A percentile compares a stretch with the other conserved stretches of the same genome.
Evolutionary conservation across 2,797 vertebrate species (phyloP).

Genomic region (Euphonia xanthogaster): DNA sequence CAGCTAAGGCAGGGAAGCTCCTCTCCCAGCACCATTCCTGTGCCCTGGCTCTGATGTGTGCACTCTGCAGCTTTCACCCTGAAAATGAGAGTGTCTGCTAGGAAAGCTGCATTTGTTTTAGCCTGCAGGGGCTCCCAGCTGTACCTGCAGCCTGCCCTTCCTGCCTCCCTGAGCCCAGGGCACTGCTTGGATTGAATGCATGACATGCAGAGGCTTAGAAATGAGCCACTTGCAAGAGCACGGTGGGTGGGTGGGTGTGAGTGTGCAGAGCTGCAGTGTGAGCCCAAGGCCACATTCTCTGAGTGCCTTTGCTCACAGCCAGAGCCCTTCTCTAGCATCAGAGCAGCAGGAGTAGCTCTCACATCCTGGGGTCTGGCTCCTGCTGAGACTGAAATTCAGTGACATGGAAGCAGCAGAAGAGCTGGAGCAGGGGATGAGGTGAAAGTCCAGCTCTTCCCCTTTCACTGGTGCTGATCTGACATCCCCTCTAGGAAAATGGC

Average conservation of each 20-base stretch:
- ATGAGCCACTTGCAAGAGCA: not conserved
- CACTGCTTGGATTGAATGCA: not conserved
- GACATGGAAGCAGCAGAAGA: not conserved
- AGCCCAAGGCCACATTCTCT: not conserved
- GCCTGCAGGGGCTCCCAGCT: not conserved
- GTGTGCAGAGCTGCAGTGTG: not conserved
- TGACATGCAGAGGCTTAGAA: not conserved
- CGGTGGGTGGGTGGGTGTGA: too few species aligned
- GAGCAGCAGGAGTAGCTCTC: not conserved
- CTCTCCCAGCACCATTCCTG: not conserved
- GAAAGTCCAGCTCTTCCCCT: not conserved
- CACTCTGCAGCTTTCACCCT: not conserved
- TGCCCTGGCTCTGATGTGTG: not conserved
- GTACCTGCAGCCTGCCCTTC: not conserved
- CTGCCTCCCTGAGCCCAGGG: not conserved
- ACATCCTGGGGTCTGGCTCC: not conserved
- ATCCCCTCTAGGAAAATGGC: conserved; percentile 74
- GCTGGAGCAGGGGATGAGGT: not conserved
- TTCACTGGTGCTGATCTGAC: not conserved
- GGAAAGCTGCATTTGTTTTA: not conserved
- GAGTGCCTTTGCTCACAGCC: not conserved
- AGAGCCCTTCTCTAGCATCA: not conserved
- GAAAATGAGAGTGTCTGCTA: not conserved
- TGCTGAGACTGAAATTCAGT: not conserved
- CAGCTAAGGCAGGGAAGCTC: not conserved